Base-by-base conservation (phyloP, 2,797 vertebrate genomes). In the Crax fasciolata region DNA sequence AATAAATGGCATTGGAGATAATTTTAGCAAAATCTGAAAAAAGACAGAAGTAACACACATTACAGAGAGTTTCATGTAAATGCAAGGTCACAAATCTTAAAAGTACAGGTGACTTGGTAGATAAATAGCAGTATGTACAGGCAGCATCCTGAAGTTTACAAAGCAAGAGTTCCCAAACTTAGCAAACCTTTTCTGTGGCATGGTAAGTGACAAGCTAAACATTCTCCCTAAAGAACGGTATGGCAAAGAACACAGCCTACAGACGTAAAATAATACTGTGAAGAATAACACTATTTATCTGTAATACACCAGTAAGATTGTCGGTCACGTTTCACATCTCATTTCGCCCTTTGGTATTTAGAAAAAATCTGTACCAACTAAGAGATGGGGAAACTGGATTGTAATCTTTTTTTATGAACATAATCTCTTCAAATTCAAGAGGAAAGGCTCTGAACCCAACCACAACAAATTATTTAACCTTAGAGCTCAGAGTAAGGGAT, bases 281-380 rank as follows among this genome's bases (percentile, higher is more conserved):
- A 72, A 76, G 16, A 11, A 2, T 9, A 74, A 19, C 3, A 15
- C 5, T 23, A 28, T 10, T 73, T 27, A 12, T 5, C 30, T n/a
- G 1, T 39, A 49, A 54, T 0, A 1, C 8, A n/a, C 3, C 23
- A 62, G 3, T 1, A 54, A n/a, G 5, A 3, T 6, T 39, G 52
- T 38, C 23, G 38, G 23, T 48, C 23, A 65, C 21, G 9, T 35
- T 4, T 25, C 13, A 24, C 16, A 63, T 10, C 18, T 2, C 1
- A 23, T 30, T 87, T 27, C 87, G 24, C 13, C 27, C 44, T 30
- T 76, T 9, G 28, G 7, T 18, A 76, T 27, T 59, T 51, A 77
- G 35, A 39, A 44, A 49, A 32, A 11, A n/a, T 30, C 4, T 79
- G 35, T 14, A 59, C 23, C 30, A 11, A 23, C 49, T 24, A 6